phyloP scores from a whole-genome alignment of 2,888 invertebrate species.

The Endomychus coccineus region DNA sequence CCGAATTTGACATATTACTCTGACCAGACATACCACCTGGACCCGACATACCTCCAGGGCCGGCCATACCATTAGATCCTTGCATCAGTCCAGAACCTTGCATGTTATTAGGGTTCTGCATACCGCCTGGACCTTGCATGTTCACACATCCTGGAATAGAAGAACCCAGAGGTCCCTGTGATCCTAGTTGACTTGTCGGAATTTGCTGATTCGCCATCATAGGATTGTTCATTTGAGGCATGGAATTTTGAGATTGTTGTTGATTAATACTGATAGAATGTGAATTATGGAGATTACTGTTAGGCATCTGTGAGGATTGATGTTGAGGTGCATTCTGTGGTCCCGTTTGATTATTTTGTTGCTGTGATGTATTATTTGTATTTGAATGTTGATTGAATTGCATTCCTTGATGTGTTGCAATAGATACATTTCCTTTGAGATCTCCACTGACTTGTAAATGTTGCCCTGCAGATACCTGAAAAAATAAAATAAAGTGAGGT shows the following conservation, averaged over 20 bases:
- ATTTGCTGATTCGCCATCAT: slow-evolving; percentile 26
- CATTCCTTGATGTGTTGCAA: slow-evolving; percentile 80
- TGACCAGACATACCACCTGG: slow-evolving; percentile 14
- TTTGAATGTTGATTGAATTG: slow-evolving; percentile 52
- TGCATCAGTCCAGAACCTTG: slow-evolving; percentile 9
- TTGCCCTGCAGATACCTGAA: slow-evolving; percentile 79
- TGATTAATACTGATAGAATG: slow-evolving; percentile 12
- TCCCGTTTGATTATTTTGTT: slow-evolving; percentile 15
- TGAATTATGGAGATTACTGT: slow-evolving; percentile 6
- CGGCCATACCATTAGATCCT: slow-evolving; percentile 14
- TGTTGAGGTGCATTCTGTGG: slow-evolving; percentile 18
- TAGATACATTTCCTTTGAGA: slow-evolving; percentile 65
- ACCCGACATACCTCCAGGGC: slow-evolving; percentile 6
- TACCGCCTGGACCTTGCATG: slow-evolving; percentile 15
- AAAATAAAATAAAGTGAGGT: slow-evolving; percentile 10
- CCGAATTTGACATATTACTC: slow-evolving; percentile 11
- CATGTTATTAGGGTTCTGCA: slow-evolving; percentile 18
- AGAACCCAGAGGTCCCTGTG: slow-evolving; percentile 10
- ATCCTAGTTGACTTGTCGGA: slow-evolving; percentile 21
- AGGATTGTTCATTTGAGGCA: slow-evolving; percentile 7
- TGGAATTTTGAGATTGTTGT: slow-evolving; percentile 7
- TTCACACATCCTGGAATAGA: background rate
- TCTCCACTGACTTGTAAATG: slow-evolving; percentile 72
- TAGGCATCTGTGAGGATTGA: slow-evolving; percentile 22
- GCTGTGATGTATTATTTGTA: slow-evolving; percentile 16